Base-by-base conservation (phyloP, 2,113 vertebrate genomes). In the Bos javanicus region DNA sequence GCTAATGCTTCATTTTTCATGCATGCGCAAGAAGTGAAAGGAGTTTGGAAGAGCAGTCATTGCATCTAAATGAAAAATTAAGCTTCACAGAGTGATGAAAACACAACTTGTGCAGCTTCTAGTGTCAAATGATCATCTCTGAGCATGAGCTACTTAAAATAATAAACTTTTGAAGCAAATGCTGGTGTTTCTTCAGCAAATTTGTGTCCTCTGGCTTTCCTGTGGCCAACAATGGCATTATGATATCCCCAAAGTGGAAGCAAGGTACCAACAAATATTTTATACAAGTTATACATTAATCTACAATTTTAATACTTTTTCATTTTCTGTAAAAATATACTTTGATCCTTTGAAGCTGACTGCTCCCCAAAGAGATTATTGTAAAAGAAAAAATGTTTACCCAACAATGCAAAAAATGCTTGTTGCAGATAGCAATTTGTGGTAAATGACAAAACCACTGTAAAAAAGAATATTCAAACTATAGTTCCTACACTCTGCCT, bases 281-380 rank as follows among this genome's bases (percentile, higher is more conserved):
- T 93, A 46, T 56, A 15, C 17, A 87, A 54, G 28, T 83, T 83
- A 36, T 23, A 57, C 36, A 39, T 62, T 83, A n/a, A 28, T 28
- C 52, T 88, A 33, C 17, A 56, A 25, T 30, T n/a, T 89, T 84
- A 76, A 56, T 64, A 43, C 92, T 95, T 92, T 92, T 92, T 48
- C 23, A 62, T 62, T 76, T 85, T 50, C 21, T 7, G 19, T 50
- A 81, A 93, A 94, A 67, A 33, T 78, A 23, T 43, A 19, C 19
- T 85, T 93, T 74, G 39, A 97, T 5, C 30, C 76, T 97, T 96
- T 87, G 25, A 62, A 81, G 54, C 39, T 81, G 52, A 76, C 84
- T 85, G 81, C 64, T 87, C 56, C 84, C 83, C 57, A 52, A 94
- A 80, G 30, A 28, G 26, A 71, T 60, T 50, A 43, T 57, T 80